Evolutionary conservation across 2,113 vertebrate genomes (phyloP), one percentile per base, ranked within the genome.

Genomic region (Oncorhynchus mykiss): DNA sequence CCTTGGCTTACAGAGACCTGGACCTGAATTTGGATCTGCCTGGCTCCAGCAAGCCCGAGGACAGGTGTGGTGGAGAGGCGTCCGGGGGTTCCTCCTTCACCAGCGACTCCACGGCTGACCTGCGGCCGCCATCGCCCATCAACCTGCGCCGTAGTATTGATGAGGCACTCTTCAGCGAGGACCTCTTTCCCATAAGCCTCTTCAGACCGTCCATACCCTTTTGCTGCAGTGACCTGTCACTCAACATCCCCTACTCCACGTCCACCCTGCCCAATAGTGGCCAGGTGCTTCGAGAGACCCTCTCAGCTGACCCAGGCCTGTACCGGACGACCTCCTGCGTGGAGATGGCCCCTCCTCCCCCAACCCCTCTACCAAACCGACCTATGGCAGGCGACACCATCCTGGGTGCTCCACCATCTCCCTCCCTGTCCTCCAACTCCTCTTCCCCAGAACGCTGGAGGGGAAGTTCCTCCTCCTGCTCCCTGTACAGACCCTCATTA

Each of bases 141-240:
- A 94, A 97, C 87, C 88, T 97, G 80, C 91, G 95, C 1, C 94
- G 96, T 80, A 97, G 96, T 88, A 97, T 97, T 27, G 96, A 96
- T 4, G 96, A 97, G 82, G 96, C 96, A 0, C 90, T 96, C 25
- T 95, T 96, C 76, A 92, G 95, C 4, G 96, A 97, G 71, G 91
- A 95, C 27, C 91, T 96, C 5, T 91, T 95, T 29, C 93, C 94
- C 0, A 92, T 91, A 81, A 93, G 95, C 75, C 88, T 95, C 29
- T 95, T 96, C 74, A 91, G 93, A 71, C 83, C 91, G 0, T 22
- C 81, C 0, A 82, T 80, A 29, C 88, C 90, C 1, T 70, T 89
- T 62, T 78, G 86, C 65, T 88, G 89, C 73, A 93, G 93, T 25
- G 90, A 93, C 73, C 79, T 86, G 13, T 92, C 92, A 1, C 77